Evolutionary conservation across 2,113 vertebrate species (phyloP).

Genomic region (Pleuronectes platessa): DNA sequence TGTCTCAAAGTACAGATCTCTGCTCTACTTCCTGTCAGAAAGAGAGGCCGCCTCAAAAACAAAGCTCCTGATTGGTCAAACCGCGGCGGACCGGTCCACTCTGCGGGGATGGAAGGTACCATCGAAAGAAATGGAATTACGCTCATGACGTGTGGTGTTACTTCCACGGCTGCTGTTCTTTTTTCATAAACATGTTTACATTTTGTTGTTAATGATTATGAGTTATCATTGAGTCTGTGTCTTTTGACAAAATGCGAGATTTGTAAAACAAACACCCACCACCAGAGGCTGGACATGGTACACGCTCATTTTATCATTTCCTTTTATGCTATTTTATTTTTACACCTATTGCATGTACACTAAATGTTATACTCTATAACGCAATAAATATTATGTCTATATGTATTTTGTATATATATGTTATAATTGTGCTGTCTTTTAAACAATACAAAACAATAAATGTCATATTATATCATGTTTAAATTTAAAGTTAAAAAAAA

Average conservation of each 20-base stretch:
- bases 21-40: neutral
- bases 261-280: neutral
- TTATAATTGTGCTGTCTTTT: no score
- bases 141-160: neutral
- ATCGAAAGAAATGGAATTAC: rapidly evolving
- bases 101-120: neutral
- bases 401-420: no score
- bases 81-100: constrained; percentile 20
- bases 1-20: neutral
- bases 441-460: no score
- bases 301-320: no score
- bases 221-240: neutral
- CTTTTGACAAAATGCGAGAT: neutral
- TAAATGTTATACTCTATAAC: no score
- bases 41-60: constrained; percentile 50
- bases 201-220: neutral
- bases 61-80: constrained; percentile 64
- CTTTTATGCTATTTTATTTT: no score
- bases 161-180: neutral
- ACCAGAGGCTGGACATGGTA: no score
- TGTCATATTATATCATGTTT: no score
- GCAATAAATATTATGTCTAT: no score
- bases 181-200: rapidly evolving
- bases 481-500: no score
- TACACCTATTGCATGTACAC: no score